These are phyloP conservation scores for Apolygus lucorum DNA, from an alignment of 1,140 invertebrate genomes.

Conservation along the genomic window DNA sequence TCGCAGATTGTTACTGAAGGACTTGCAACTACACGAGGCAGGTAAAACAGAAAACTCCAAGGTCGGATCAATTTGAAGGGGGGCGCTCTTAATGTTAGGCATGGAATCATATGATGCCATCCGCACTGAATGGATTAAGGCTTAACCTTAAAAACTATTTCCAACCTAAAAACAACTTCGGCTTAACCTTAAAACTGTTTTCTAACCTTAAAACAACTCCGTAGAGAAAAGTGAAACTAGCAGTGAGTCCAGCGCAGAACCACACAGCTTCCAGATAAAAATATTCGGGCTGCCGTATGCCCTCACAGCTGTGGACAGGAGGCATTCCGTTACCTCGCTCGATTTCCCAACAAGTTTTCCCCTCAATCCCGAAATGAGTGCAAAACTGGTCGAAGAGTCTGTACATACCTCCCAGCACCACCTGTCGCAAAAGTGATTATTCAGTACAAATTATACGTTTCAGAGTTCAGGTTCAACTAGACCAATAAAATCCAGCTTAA, in stretches of 20 bases:
- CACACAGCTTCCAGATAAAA: slow-evolving; percentile 67
- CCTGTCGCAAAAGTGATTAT: slow-evolving; percentile 40
- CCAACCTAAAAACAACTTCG: background rate
- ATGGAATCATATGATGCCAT: too few species aligned
- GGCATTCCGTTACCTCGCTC: slow-evolving; percentile 52
- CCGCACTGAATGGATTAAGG: too few species aligned
- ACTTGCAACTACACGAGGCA: too few species aligned
- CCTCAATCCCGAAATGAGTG: slow-evolving; percentile 33
- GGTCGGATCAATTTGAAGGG: too few species aligned
- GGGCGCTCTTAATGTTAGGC: too few species aligned
- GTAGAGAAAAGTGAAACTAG: slow-evolving; percentile 53
- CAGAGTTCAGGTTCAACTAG: background rate
- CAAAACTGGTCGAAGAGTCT: slow-evolving; percentile 44
- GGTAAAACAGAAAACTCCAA: too few species aligned
- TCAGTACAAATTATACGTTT: slow-evolving; percentile 8
- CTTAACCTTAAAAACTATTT: too few species aligned
- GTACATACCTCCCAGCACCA: slow-evolving; percentile 49
- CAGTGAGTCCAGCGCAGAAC: slow-evolving; percentile 53
- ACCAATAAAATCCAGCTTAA: too few species aligned
- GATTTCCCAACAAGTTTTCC: slow-evolving; percentile 50
- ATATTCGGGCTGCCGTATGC: slow-evolving; percentile 61
- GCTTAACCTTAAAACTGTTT: background rate
- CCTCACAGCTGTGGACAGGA: slow-evolving; percentile 65
- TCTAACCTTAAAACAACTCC: slow-evolving; percentile 46
- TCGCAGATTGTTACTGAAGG: too few species aligned